Base-by-base conservation (phyloP, 2,113 vertebrate genomes). In the Neoarius graeffei region DNA sequence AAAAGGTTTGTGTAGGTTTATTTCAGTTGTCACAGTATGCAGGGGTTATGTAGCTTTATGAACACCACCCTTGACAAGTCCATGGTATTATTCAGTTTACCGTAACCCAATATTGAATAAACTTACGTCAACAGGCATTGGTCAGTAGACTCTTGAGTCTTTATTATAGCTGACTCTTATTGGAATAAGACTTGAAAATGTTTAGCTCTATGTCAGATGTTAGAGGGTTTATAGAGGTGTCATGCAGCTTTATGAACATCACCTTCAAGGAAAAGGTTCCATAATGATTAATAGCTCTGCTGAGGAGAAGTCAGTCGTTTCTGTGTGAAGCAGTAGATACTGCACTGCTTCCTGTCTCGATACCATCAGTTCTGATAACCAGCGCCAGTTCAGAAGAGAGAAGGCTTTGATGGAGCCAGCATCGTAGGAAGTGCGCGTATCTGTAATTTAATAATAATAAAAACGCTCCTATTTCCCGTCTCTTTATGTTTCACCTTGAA, bases 361-460 rank as follows among this genome's bases (percentile, higher is more conserved):
- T 15, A 35, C 42, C 71, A 23, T 25, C 35, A 88, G 69, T 66
- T 67, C 81, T 83, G 69, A 87, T 83, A 83, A 90, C 87, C 77
- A 64, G 79, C 85, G 64, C 48, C 50, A 79, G 90, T 77, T 86
- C 74, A 67, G 79, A 89, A 81, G 50, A 87, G 59, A 71, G 59
- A 56, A 85, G 48, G 81, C 89, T 90, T 90, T 89, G 81, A 90
- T 83, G 80, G 71, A 80, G 84, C 57, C 42, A n/a, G 73, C 35
- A 83, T 91, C 89, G 88, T 42, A 86, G 59, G 35, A 77, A 60
- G 76, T 81, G 85, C 66, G 83, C 54, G n/a, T 48, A 84, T 79
- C 15, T 25, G 77, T 10, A 69, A 69, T 84, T 86, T 83, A 60
- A 89, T 84, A 83, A 86, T 10, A 42, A 71, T 7, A 23, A 23